A percentile compares a stretch with the other conserved stretches of the same genome.
Evolutionary conservation across 2,888 invertebrate genomes (phyloP).

Genomic region (Ephialtes manifestator): DNA sequence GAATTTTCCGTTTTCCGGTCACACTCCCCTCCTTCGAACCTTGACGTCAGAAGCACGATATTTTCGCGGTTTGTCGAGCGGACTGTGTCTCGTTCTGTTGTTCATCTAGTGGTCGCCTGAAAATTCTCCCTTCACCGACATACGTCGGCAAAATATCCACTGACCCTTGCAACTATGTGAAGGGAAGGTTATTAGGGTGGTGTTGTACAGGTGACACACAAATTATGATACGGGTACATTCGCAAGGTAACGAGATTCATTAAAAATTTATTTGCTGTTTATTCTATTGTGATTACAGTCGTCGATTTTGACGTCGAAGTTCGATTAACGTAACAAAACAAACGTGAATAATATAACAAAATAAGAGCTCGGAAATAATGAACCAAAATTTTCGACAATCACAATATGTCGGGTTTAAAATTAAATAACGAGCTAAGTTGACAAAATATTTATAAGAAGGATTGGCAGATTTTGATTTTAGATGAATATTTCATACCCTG

Average conservation of each 20-base stretch:
- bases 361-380: no score
- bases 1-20: not conserved
- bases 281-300: not conserved
- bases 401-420: not conserved
- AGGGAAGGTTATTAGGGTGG: not conserved
- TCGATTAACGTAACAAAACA: not conserved
- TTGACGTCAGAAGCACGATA: not conserved
- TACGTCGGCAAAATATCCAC: not conserved
- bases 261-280: not conserved
- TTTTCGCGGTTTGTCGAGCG: slow-evolving; percentile 1
- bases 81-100: not conserved
- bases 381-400: no score
- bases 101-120: not conserved
- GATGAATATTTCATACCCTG: no score
- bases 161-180: not conserved
- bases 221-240: not conserved
- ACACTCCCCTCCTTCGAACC: slow-evolving; percentile 12
- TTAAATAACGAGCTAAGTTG: not conserved
- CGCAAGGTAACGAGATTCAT: not conserved
- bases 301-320: not conserved
- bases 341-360: not conserved
- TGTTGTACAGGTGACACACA: not conserved
- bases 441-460: no score
- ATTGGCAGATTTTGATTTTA: no score
- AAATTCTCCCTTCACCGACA: not conserved